Conservation (phyloP, 2,888 invertebrate genomes). For the Drosophila seclusa region DNA sequence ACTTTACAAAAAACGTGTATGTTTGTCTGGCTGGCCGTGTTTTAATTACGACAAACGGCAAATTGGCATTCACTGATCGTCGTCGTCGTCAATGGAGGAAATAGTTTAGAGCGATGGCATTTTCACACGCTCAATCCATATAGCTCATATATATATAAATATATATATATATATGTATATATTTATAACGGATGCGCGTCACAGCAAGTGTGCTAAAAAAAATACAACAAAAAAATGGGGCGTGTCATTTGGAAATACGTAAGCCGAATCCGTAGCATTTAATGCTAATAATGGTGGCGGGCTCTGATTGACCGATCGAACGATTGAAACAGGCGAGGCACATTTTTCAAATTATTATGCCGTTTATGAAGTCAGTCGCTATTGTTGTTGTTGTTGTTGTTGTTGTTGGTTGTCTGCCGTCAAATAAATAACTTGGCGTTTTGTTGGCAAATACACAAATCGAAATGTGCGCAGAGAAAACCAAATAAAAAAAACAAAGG, state of each 20-base stretch:
- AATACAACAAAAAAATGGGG: slow-evolving; percentile 18
- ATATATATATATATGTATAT: not conserved
- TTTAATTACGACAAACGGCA: slow-evolving; percentile 74
- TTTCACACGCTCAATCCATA: slow-evolving; percentile 71
- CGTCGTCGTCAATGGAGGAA: slow-evolving; percentile 56
- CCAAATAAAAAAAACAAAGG: slow-evolving; percentile 58
- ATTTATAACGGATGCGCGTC: slow-evolving; percentile 65
- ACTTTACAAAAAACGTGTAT: slow-evolving; percentile 17
- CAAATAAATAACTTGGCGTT: slow-evolving; percentile 72
- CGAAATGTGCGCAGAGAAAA: slow-evolving; percentile 51
- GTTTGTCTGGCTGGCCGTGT: slow-evolving; percentile 27
- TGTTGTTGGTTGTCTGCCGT: slow-evolving; percentile 43
- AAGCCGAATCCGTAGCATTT: slow-evolving; percentile 33
- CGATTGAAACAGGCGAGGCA: slow-evolving; percentile 30
- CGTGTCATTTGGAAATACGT: slow-evolving; percentile 38
- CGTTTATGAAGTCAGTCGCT: slow-evolving; percentile 48
- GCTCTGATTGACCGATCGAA: slow-evolving; percentile 32
- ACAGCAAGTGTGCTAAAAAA: slow-evolving; percentile 42
- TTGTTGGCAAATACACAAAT: slow-evolving; percentile 68
- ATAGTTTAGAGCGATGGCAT: slow-evolving; percentile 66
- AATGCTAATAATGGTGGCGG: slow-evolving; percentile 24
- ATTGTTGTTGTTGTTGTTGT: slow-evolving; percentile 17
- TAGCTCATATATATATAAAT: slow-evolving; percentile 27
- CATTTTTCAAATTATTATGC: slow-evolving; percentile 61
- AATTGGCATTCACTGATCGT: slow-evolving; percentile 56